phyloP scores from a whole-genome alignment of 2,113 vertebrate genomes.

The Ailuropoda melanoleuca region DNA sequence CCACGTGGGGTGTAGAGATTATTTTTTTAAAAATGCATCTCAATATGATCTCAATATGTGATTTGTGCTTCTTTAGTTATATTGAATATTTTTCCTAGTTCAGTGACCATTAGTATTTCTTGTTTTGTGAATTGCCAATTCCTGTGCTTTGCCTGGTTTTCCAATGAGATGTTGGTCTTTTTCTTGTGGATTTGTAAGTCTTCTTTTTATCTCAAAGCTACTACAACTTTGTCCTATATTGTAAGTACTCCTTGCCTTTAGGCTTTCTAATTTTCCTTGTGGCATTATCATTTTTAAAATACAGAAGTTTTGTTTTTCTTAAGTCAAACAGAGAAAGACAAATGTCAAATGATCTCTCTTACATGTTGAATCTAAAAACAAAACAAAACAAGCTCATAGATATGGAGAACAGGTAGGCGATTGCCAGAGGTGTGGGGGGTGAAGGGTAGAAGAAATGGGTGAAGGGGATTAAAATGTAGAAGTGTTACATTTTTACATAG shows the following conservation, averaged over 20 bases:
- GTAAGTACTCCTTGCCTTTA: not conserved
- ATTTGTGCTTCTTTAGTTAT: conserved; percentile 30
- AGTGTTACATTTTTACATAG: conserved; percentile 29
- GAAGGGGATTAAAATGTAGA: not conserved
- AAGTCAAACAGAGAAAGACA: not conserved
- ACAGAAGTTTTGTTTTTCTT: not conserved
- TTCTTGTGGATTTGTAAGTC: conserved; percentile 35
- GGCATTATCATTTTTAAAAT: conserved; percentile 20
- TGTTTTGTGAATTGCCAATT: not conserved
- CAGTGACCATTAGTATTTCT: not conserved
- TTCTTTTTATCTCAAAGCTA: conserved; percentile 31
- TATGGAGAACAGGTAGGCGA: not conserved
- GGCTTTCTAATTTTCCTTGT: conserved; percentile 15
- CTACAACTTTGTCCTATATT: not conserved
- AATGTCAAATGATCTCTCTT: not conserved
- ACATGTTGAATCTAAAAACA: not conserved
- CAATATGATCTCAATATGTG: not conserved
- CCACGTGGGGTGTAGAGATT: not conserved
- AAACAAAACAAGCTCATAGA: not conserved
- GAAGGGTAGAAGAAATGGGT: not conserved
- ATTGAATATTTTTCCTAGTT: not conserved
- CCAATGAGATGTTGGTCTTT: conserved; percentile 6
- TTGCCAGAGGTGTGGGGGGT: not conserved
- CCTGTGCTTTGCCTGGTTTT: conserved; percentile 43
- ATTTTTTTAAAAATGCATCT: too few relatives aligned